phyloP scores from a whole-genome alignment of 2,113 vertebrate species.

The Progne subis region DNA sequence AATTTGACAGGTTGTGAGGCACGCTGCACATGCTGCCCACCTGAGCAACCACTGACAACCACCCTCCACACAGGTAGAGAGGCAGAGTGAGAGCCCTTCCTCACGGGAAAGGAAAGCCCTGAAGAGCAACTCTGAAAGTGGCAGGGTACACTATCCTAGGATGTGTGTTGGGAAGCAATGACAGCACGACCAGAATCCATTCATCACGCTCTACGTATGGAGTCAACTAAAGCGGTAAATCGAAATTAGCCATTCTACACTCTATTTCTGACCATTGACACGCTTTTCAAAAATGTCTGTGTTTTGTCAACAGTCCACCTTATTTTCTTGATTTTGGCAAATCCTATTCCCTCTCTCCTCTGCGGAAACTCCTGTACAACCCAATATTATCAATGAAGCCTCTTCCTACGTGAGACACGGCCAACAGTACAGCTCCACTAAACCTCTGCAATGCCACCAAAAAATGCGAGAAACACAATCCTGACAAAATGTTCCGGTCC shows the following conservation, averaged over 20 bases:
- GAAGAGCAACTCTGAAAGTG: neutral
- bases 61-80: neutral
- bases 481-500: neutral
- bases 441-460: neutral
- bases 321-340: neutral
- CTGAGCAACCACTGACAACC: accelerated
- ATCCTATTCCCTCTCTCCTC: neutral
- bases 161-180: neutral
- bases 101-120: neutral
- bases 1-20: neutral
- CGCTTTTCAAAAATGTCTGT: neutral
- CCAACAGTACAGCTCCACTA: neutral
- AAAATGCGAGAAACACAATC: neutral
- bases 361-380: neutral
- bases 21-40: neutral
- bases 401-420: accelerated
- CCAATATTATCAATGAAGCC: neutral
- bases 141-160: neutral
- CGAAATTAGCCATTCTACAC: neutral
- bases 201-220: neutral
- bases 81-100: neutral
- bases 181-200: neutral
- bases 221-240: neutral
- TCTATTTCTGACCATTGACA: neutral
- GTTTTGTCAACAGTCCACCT: neutral